phyloP scores from a whole-genome alignment of 2,797 vertebrate species.

The Mormyrops boulengeri region DNA sequence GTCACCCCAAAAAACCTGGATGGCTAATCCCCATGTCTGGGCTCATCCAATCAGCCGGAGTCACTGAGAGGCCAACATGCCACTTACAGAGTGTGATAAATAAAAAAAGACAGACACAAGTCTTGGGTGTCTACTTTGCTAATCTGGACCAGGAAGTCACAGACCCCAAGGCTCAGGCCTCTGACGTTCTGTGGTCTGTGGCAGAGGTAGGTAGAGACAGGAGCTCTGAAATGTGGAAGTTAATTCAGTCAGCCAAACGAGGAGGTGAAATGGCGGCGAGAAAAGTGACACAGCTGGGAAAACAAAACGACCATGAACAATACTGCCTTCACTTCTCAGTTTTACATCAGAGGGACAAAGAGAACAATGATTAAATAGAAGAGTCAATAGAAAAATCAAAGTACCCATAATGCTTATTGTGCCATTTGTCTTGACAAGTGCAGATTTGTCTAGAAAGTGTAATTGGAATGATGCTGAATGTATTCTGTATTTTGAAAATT shows the following conservation, averaged over 20 bases:
- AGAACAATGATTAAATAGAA: background rate
- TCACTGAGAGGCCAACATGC: constrained; percentile 69
- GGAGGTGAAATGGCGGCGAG: background rate
- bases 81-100: constrained; percentile 54
- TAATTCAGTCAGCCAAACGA: background rate
- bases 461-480: background rate
- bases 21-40: constrained; percentile 72
- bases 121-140: constrained; percentile 59
- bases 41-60: constrained; percentile 68
- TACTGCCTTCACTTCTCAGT: background rate
- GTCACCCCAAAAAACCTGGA: constrained; percentile 61
- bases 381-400: background rate
- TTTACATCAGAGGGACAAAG: background rate
- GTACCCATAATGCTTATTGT: background rate
- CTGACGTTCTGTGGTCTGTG: background rate
- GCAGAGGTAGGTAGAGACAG: background rate
- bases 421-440: background rate
- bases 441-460: constrained; percentile 2
- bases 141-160: constrained; percentile 62
- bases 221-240: background rate
- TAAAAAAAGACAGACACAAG: constrained; percentile 44
- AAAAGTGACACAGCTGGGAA: background rate
- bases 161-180: background rate
- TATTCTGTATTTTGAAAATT: background rate
- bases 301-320: background rate